phyloP scores from a whole-genome alignment of 2,113 vertebrate species.

The Pygoscelis antarcticus region DNA sequence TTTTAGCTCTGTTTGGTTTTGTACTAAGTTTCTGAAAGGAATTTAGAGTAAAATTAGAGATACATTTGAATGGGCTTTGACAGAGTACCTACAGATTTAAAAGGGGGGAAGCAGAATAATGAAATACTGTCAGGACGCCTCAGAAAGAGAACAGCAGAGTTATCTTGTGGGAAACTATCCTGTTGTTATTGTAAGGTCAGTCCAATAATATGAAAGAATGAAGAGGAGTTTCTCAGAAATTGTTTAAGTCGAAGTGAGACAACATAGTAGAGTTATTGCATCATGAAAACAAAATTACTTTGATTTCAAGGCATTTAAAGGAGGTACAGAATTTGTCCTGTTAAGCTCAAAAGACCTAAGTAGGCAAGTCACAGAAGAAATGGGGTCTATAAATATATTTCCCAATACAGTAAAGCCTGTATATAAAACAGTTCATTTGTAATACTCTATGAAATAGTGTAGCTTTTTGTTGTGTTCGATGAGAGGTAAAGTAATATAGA shows the following conservation, averaged over 20 bases:
- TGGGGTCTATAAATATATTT: background rate
- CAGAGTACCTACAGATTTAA: background rate
- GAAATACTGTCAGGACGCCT: background rate
- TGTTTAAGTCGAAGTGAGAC: background rate
- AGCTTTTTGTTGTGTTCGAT: constrained; percentile 12
- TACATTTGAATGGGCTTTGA: background rate
- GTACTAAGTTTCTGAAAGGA: background rate
- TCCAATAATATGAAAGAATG: background rate
- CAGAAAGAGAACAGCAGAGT: background rate
- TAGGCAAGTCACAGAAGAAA: background rate
- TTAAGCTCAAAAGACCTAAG: background rate
- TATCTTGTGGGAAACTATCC: background rate
- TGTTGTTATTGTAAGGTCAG: background rate
- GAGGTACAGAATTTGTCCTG: background rate
- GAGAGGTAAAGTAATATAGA: background rate
- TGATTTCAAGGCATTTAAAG: background rate
- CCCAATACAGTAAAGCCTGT: background rate
- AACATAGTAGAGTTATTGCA: background rate
- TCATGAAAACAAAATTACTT: background rate
- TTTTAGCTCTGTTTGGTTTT: background rate
- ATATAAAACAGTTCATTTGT: background rate
- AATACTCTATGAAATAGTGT: background rate
- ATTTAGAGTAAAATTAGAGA: background rate
- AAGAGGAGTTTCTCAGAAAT: background rate
- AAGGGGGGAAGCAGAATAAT: background rate